These are phyloP conservation scores for Danionella dracula DNA, from an alignment of 2,797 vertebrate species.

Conservation along the genomic window DNA sequence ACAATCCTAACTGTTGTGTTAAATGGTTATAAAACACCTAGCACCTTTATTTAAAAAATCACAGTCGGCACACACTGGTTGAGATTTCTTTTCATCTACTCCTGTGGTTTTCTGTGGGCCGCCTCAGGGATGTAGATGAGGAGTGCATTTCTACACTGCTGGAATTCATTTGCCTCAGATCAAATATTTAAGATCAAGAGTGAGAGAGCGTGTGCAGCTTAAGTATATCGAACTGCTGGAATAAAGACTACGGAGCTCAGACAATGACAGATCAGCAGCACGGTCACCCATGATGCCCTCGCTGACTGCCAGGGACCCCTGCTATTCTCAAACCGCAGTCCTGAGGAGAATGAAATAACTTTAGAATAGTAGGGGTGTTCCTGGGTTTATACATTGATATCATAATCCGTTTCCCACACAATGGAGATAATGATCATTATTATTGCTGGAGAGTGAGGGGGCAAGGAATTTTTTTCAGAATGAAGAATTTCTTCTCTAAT, in stretches of 20 bases:
- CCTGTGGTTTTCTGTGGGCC: neutral
- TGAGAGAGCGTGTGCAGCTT: slow-evolving; percentile 35
- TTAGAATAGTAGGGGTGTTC: slow-evolving; percentile 73
- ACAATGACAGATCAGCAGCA: slow-evolving; percentile 53
- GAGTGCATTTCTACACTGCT: slow-evolving; percentile 10
- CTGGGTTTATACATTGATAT: slow-evolving; percentile 75
- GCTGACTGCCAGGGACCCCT: slow-evolving; percentile 59
- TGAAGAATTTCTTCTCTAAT: slow-evolving; percentile 74
- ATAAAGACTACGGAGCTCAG: slow-evolving; percentile 44
- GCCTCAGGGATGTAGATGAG: neutral
- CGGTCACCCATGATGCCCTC: slow-evolving; percentile 67
- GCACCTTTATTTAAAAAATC: neutral
- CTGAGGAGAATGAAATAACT: slow-evolving; percentile 70
- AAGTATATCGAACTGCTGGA: slow-evolving; percentile 36
- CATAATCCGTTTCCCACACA: slow-evolving; percentile 76
- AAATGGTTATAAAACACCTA: neutral
- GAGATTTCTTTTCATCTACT: neutral
- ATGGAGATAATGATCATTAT: slow-evolving; percentile 80
- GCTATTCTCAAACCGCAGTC: slow-evolving; percentile 54
- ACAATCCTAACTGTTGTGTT: neutral
- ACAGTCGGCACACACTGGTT: neutral
- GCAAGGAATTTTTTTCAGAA: slow-evolving; percentile 64
- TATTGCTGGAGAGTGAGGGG: slow-evolving; percentile 71
- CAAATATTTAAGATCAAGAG: slow-evolving; percentile 39
- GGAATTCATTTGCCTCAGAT: slow-evolving; percentile 33